Evolutionary conservation across 2,113 vertebrate genomes (phyloP), one percentile per base, ranked within the genome.

Genomic region (Dendrocopos noguchii): DNA sequence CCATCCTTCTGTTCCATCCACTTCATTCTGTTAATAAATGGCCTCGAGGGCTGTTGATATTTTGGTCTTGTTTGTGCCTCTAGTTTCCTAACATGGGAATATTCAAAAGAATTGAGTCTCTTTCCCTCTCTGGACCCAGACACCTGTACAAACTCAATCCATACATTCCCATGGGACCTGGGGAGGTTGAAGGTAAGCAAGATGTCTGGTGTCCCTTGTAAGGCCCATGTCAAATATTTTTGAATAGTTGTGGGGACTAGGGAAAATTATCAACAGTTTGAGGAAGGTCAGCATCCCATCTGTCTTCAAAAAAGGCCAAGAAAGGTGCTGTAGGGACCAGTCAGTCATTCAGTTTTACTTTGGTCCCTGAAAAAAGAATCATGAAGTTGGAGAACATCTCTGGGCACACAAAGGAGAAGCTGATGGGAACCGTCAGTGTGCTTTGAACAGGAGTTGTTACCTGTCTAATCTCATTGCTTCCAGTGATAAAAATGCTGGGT

Each of bases 151-250:
- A 52, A 56, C 2, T 36, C 8, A 65, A 2, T 50, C 9, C 1
- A 7, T 22, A 9, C 4, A 44, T 6, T 21, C 85, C 19, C 68
- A 5, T 28, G 7, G 33, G 9, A n/a, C 11, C 3, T 64, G 12
- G 4, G 1, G 2, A 0, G 2, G 1, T 4, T 72, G 15, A 22
- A 46, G 8, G 14, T 64, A 21, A 44, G 3, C 3, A 5, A 68
- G 6, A 3, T 56, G 14, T 3, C 6, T 72, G 18, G 1, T 56
- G 6, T 31, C n/a, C 10, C 10, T 59, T 68, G 3, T 61, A 72
- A 76, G 5, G 9, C 4, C 18, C 27, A 31, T 19, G 11, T n/a
- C 22, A 47, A 44, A 16, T 47, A 31, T 12, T 10, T 84, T 79
- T 27, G 16, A 34, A 18, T 70, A 0, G 3, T 4, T 39, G 3